These are phyloP conservation scores for Diorhabda elongata DNA, from an alignment of 1,140 invertebrate genomes.

Conservation along the genomic window DNA sequence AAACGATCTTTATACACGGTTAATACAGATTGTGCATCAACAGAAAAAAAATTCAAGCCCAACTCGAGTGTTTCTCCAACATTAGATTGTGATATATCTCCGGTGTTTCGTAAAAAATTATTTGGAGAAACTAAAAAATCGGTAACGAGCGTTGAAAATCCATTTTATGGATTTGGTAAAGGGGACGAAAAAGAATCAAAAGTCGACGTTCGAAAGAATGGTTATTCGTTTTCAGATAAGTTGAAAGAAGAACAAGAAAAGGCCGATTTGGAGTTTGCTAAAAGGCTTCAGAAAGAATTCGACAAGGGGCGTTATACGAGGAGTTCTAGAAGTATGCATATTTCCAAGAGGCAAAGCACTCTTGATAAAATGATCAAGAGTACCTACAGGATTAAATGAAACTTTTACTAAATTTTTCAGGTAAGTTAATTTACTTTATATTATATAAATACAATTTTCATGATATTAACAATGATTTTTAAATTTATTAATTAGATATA, in stretches of 20 bases:
- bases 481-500: no score
- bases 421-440: neutral
- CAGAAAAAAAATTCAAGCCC: slow-evolving; percentile 11
- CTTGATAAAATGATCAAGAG: slow-evolving; percentile 27
- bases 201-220: neutral
- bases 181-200: slow-evolving; percentile 1
- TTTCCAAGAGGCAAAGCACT: slow-evolving; percentile 25
- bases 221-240: neutral
- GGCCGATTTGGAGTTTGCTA: slow-evolving; percentile 34
- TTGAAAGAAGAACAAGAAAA: slow-evolving; percentile 30
- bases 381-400: slow-evolving; percentile 16
- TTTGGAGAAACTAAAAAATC: neutral
- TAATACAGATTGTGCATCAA: neutral
- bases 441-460: neutral
- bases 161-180: slow-evolving; percentile 20
- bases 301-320: slow-evolving; percentile 21
- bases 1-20: slow-evolving; percentile 5
- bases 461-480: no score
- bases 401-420: neutral
- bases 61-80: neutral
- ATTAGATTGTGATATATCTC: neutral
- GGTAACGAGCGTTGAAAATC: neutral
- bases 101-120: neutral
- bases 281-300: slow-evolving; percentile 34
- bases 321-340: slow-evolving; percentile 17